Evolutionary conservation across 2,888 invertebrate species (phyloP).

Genomic region (Epiperipatus broadwayi): DNA sequence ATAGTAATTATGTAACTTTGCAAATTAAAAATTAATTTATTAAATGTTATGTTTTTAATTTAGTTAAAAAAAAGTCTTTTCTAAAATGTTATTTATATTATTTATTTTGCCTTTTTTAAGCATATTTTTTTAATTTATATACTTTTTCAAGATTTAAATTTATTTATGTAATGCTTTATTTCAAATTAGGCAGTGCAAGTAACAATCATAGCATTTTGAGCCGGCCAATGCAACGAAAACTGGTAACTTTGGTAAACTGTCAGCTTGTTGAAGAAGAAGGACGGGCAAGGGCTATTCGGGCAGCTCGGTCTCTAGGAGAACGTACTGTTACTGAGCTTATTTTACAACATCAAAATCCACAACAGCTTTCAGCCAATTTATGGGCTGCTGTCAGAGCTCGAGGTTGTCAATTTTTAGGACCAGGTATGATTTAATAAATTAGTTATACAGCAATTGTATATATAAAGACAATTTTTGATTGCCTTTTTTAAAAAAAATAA

Average conservation of each 20-base stretch:
- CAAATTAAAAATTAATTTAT: no score
- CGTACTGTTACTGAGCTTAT: constrained; percentile 82
- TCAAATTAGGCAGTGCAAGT: no score
- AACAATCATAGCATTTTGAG: constrained; percentile 42
- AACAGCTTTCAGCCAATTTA: constrained; percentile 73
- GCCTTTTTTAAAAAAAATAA: no score
- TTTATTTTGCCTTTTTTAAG: no score
- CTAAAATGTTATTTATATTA: no score
- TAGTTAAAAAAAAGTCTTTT: no score
- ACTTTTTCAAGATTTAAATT: no score
- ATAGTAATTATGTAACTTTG: no score
- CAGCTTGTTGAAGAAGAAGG: constrained; percentile 72
- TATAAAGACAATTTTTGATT: no score
- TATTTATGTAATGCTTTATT: no score
- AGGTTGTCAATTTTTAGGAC: constrained; percentile 94
- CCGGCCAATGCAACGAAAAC: constrained; percentile 83
- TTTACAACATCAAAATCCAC: constrained; percentile 83
- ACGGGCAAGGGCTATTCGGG: constrained; percentile 33
- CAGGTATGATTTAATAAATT: constrained; percentile 42
- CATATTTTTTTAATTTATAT: no score
- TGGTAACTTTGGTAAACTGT: constrained; percentile 77
- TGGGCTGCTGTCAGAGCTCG: constrained; percentile 93
- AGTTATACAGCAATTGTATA: background rate
- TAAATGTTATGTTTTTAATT: no score
- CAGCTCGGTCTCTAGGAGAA: constrained; percentile 80